Conservation (phyloP, 2,113 vertebrate species). For the Rissa tridactyla region DNA sequence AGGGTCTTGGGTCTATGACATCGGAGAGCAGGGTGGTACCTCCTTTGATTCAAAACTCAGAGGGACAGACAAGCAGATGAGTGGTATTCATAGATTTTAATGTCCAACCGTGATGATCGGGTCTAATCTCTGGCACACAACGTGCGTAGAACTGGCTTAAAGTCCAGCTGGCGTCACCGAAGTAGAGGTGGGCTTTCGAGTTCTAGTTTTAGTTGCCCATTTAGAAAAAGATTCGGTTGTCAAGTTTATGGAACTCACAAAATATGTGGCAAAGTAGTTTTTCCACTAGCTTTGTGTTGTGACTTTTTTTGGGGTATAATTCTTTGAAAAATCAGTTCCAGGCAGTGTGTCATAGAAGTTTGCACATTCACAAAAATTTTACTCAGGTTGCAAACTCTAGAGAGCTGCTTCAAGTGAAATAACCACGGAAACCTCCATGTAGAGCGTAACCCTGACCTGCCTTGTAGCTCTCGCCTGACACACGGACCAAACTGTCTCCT, state of each 20-base stretch:
- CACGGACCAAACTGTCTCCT: background rate
- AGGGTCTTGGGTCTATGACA: background rate
- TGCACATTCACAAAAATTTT: background rate
- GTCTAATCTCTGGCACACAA: background rate
- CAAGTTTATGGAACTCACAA: conserved; percentile 24
- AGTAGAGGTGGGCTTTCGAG: background rate
- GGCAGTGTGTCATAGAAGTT: background rate
- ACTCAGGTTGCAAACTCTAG: background rate
- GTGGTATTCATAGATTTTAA: background rate
- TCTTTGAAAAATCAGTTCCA: background rate
- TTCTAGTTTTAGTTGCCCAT: background rate
- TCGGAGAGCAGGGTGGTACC: background rate
- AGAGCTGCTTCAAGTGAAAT: background rate
- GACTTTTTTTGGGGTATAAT: background rate
- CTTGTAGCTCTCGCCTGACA: background rate
- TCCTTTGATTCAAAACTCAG: background rate
- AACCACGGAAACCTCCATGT: background rate
- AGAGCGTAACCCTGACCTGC: background rate
- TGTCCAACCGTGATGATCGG: background rate
- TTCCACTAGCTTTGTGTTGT: background rate
- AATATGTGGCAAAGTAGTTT: background rate
- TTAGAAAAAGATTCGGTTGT: background rate
- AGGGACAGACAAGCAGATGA: background rate
- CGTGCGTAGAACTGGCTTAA: background rate
- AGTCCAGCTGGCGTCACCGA: background rate